Evolutionary conservation across 2,113 vertebrate genomes (phyloP).

Genomic region (Lasiurus borealis): DNA sequence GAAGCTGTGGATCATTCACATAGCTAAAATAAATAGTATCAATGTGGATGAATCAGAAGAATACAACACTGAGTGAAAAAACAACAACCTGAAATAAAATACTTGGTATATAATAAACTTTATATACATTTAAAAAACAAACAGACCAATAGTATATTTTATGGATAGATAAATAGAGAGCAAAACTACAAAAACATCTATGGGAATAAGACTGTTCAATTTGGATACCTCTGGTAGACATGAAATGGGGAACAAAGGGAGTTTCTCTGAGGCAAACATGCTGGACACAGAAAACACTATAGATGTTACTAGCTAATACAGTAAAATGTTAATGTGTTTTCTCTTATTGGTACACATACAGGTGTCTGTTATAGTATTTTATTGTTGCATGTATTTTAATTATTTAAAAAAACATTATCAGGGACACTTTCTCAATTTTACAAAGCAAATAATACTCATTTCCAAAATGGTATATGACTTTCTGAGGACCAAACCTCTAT

Average conservation of each 20-base stretch:
- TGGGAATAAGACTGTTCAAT: neutral
- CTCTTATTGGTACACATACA: neutral
- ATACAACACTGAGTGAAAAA: neutral
- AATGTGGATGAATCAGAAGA: neutral
- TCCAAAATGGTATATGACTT: neutral
- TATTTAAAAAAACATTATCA: neutral
- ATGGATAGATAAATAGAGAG: neutral
- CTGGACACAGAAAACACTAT: neutral
- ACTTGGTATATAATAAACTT: neutral
- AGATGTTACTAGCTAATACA: neutral
- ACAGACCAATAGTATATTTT: neutral
- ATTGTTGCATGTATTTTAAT: neutral
- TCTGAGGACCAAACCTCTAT: neutral
- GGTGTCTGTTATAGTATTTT: neutral
- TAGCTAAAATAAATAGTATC: neutral
- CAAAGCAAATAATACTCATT: neutral
- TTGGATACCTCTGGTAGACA: neutral
- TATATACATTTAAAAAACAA: neutral
- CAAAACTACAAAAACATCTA: neutral
- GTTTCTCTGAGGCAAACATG: neutral
- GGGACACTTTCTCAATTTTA: neutral
- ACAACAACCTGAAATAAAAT: neutral
- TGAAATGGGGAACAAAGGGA: neutral
- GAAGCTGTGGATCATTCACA: neutral
- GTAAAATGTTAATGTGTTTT: neutral